Evolutionary conservation across 2,113 vertebrate genomes (phyloP), one percentile per base, ranked within the genome.

Genomic region (Dicerorhinus sumatrensis): DNA sequence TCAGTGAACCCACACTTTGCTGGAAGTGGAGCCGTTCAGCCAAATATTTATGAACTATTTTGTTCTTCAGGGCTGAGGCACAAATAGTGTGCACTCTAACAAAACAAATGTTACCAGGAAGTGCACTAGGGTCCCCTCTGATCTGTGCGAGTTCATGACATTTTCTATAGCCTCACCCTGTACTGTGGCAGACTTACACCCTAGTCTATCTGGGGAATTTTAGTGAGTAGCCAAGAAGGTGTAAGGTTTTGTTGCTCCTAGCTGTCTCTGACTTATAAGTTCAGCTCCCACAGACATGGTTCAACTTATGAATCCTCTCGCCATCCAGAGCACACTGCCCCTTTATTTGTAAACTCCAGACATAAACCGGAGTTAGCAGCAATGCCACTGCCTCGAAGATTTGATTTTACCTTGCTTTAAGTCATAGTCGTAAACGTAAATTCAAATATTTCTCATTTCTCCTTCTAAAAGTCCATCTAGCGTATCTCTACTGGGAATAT

Each of bases 361-460:
- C 6, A 11, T 58, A 67, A 89, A 23, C 76, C 4, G 2, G 31
- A 17, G 4, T 36, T 62, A 94, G 12, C 31, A 36, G 33, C 79
- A 89, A 77, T 63, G 10, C 25, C 67, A 92, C 1, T 33, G 29
- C n/a, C 58, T 58, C 54, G 33, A 93, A 75, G 36, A 90, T 11
- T 63, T 83, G 20, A 70, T 42, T 89, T 91, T 89, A 39, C 36
- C 60, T 95, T 88, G 63, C 21, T 56, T 91, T 56, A 62, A 76
- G 54, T 16, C 48, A 84, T 18, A 25, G 36, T 54, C 54, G 72
- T 14, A 69, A 81, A 87, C 3, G 14, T 75, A 60, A 94, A 87
- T 86, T 93, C 23, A 90, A 97, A 46, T 94, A 91, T 91, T 75
- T 75, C 54, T 80, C n/a, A 58, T 76, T 91, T 72, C 9, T 80